phyloP scores from a whole-genome alignment of 2,888 invertebrate genomes.

The Patella pellucida region DNA sequence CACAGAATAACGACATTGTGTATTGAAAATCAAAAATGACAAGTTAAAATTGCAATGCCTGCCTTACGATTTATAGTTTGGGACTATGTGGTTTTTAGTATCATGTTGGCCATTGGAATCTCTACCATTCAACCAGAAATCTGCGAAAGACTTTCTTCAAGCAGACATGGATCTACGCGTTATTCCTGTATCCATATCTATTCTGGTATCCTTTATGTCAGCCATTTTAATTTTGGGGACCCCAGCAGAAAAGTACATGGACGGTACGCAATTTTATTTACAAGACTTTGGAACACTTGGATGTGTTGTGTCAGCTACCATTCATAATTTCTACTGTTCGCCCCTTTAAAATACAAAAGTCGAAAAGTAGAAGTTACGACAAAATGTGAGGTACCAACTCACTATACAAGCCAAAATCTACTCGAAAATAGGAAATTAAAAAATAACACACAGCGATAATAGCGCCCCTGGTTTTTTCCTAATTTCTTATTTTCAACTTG shows the following conservation, averaged over 20 bases:
- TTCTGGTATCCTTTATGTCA: constrained; percentile 66
- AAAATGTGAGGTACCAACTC: no score
- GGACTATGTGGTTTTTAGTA: constrained; percentile 58
- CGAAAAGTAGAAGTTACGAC: no score
- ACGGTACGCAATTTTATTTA: constrained; percentile 56
- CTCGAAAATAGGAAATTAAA: no score
- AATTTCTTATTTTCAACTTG: no score
- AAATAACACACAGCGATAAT: no score
- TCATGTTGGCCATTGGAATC: constrained; percentile 57
- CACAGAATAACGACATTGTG: no score
- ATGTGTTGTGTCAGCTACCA: constrained; percentile 39
- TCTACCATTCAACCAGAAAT: constrained; percentile 48
- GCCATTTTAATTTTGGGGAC: constrained; percentile 65
- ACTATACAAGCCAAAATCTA: no score
- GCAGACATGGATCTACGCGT: constrained; percentile 59
- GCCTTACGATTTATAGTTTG: constrained; percentile 38
- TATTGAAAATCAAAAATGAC: no score
- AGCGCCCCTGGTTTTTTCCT: no score
- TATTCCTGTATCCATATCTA: constrained; percentile 60
- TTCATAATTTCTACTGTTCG: no score
- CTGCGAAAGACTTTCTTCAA: constrained; percentile 59
- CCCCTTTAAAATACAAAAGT: no score
- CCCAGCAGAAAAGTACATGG: constrained; percentile 63
- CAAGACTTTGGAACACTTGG: constrained; percentile 44
- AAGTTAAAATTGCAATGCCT: no score